These are phyloP conservation scores for Turritopsis dohrnii DNA, from an alignment of 30 jellyfish, hydroid and myxozoan species.

Conservation along the genomic window DNA sequence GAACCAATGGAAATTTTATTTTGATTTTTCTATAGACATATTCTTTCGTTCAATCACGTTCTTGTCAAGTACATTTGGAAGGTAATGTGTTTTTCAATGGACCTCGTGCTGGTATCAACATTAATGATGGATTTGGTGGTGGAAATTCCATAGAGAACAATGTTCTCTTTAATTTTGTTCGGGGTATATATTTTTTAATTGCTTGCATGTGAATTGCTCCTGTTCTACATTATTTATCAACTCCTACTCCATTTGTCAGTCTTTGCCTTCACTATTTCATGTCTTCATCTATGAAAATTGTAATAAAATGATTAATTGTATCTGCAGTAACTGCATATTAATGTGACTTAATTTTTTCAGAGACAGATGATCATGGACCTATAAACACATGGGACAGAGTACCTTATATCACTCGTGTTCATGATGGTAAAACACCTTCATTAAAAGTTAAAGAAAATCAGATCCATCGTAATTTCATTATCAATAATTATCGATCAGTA, in stretches of 20 bases:
- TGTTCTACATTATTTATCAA: not conserved
- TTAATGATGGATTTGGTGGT: slow-evolving; percentile 98
- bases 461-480: slow-evolving; percentile 42
- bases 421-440: slow-evolving; percentile 40
- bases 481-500: slow-evolving; percentile 65
- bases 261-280: too few relatives aligned
- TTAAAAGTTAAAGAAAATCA: slow-evolving; percentile 51
- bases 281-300: too few relatives aligned
- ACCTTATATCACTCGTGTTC: slow-evolving; percentile 74
- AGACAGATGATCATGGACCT: slow-evolving; percentile 93
- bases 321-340: too few relatives aligned
- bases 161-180: slow-evolving; percentile 74
- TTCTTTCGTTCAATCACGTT: slow-evolving; percentile 68
- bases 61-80: slow-evolving; percentile 70
- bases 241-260: too few relatives aligned
- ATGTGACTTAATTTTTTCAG: too few relatives aligned
- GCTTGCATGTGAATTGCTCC: not conserved
- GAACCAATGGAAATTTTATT: not conserved
- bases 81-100: slow-evolving; percentile 94
- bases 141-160: slow-evolving; percentile 65
- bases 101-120: slow-evolving; percentile 88
- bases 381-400: slow-evolving; percentile 93
- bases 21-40: slow-evolving; percentile 51
- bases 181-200: slow-evolving; percentile 50
- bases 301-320: too few relatives aligned